phyloP scores from a whole-genome alignment of 1,140 invertebrate species.

The Drosophila athabasca region DNA sequence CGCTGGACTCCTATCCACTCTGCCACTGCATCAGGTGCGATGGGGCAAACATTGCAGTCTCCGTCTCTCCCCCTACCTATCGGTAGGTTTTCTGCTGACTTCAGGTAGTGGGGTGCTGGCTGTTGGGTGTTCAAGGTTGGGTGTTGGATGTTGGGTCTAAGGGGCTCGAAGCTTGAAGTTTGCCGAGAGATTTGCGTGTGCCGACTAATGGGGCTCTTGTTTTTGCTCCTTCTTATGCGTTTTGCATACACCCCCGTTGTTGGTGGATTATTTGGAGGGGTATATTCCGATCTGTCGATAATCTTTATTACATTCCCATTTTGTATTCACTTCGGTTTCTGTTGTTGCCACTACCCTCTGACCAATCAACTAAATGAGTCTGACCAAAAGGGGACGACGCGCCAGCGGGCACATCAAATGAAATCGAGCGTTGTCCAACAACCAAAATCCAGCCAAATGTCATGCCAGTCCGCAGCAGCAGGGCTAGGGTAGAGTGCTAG shows the following conservation, averaged over 20 bases:
- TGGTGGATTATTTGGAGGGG: not conserved
- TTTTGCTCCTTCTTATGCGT: not conserved
- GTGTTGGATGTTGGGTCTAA: not conserved
- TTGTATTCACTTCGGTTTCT: not conserved
- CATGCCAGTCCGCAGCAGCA: constrained; percentile 31
- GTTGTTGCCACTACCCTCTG: constrained; percentile 6
- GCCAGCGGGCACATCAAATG: constrained; percentile 70
- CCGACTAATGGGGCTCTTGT: constrained; percentile 11
- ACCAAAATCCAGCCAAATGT: constrained; percentile 51
- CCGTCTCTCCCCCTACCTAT: not conserved
- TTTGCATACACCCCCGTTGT: not conserved
- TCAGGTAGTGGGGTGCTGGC: too few species aligned
- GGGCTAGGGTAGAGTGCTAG: not conserved
- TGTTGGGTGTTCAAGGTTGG: too few species aligned
- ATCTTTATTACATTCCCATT: too few species aligned
- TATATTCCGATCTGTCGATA: too few species aligned
- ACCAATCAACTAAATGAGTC: constrained; percentile 76
- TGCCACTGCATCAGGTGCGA: constrained; percentile 58
- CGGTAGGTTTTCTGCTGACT: too few species aligned
- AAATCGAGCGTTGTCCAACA: constrained; percentile 66
- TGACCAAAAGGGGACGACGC: constrained; percentile 44
- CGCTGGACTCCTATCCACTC: constrained; percentile 18
- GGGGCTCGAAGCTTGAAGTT: not conserved
- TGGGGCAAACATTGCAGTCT: constrained; percentile 59
- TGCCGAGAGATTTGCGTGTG: constrained; percentile 24